Base-by-base conservation (phyloP, 2,797 vertebrate species). In the Neoniphon sammara region DNA sequence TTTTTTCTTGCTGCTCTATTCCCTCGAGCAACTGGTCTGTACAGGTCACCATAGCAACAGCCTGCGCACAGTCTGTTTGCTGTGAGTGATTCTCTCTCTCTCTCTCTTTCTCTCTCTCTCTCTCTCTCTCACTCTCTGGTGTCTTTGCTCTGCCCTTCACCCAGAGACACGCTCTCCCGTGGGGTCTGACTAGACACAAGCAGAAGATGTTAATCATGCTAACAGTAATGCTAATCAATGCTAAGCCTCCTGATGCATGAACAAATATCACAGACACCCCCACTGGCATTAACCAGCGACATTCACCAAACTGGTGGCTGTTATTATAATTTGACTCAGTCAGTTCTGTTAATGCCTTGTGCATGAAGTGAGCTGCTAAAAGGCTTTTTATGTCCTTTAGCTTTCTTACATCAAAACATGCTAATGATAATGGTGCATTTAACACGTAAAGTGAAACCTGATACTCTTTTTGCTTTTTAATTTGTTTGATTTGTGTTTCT, bases 1-100 rank as follows among this genome's bases (percentile, higher is more conserved):
- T 21, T 1, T 18, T n/a, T 39, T 11, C 54, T 81, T 77, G 63
- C 66, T 66, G 39, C 58, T 83, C 31, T 70, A 1, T 77, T 86
- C 74, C 72, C 75, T 44, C 59, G 54, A 66, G 55, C 81, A 80
- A 59, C 76, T 84, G 39, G 58, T 73, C 83, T 83, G 73, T 70
- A 64, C 58, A 50, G 42, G 77, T 93, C 6, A 61, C 81, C 84
- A 92, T 91, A 81, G 89, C 70, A 91, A 93, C 92, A 84, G 68
- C 82, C 86, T 87, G 61, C 75, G 78, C 78, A 78, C 73, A 73
- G 80, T 59, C 68, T 70, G 65, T 62, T 66, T 54, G 21, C 59
- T 30, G 25, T 23, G 27, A 61, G 61, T 53, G 67, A 3, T 39
- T 47, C 18, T 34, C 42, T 49, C 66, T 47, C 39, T 54, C 12